These are phyloP conservation scores for Sphaerophoria rueppellii DNA, from an alignment of 2,888 invertebrate species.

Conservation along the genomic window DNA sequence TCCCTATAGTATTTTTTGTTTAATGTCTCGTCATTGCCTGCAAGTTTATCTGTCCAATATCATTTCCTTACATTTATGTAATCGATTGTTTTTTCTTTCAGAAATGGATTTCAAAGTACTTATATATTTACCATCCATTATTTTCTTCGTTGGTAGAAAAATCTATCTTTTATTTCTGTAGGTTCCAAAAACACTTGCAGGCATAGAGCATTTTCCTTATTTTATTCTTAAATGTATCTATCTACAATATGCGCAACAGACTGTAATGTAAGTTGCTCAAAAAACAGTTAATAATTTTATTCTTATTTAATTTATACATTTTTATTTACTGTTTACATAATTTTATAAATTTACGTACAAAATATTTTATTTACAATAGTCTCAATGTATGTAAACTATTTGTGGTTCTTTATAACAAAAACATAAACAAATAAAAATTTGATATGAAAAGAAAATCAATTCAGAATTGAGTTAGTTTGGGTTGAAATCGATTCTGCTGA, in stretches of 20 bases:
- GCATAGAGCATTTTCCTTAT: too few species aligned
- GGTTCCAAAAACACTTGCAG: too few species aligned
- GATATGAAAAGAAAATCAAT: conserved; percentile 10
- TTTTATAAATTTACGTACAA: conserved; percentile 18
- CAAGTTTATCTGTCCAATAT: too few species aligned
- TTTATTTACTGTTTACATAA: neutral
- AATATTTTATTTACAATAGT: conserved; percentile 53
- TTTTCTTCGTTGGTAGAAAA: too few species aligned
- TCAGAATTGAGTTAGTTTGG: neutral
- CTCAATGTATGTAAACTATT: neutral
- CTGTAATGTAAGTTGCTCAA: neutral
- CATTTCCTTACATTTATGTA: too few species aligned
- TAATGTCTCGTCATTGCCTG: too few species aligned
- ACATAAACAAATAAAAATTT: neutral
- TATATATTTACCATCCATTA: too few species aligned
- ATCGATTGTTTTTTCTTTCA: too few species aligned
- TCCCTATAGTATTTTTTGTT: too few species aligned
- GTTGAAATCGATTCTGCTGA: neutral
- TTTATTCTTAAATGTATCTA: too few species aligned
- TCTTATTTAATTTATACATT: neutral
- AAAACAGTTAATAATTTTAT: conserved; percentile 1
- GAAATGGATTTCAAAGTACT: too few species aligned
- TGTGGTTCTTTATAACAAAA: neutral
- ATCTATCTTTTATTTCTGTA: too few species aligned
- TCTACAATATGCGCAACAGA: neutral